Conservation (phyloP, 2,888 invertebrate genomes). For the Cephus rjabovi region DNA sequence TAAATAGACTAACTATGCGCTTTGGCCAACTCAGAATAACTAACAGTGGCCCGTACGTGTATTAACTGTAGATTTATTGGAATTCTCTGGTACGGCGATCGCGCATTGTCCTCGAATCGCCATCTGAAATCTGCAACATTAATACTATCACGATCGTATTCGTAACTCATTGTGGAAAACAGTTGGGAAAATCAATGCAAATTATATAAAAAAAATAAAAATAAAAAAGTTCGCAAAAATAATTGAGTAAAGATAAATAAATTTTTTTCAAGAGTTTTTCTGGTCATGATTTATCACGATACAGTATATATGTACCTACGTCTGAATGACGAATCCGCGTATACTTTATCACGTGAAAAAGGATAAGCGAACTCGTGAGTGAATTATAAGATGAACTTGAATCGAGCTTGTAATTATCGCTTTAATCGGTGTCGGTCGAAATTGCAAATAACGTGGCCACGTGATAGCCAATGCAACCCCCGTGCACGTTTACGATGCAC, state of each 20-base stretch:
- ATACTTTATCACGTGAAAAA: background rate
- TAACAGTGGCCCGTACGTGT: constrained; percentile 45
- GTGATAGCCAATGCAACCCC: background rate
- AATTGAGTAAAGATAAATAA: background rate
- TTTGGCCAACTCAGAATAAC: constrained; percentile 58
- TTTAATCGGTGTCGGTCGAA: constrained; percentile 40
- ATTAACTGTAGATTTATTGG: constrained; percentile 63
- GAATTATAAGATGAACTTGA: constrained; percentile 59
- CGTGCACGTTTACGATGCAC: background rate
- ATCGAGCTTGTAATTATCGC: constrained; percentile 62
- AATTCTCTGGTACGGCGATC: constrained; percentile 58
- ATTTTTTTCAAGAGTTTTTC: background rate
- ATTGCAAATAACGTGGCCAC: background rate
- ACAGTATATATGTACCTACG: no score
- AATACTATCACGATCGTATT: background rate
- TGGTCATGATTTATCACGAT: no score
- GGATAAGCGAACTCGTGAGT: constrained; percentile 24
- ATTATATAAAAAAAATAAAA: no score
- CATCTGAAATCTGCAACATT: constrained; percentile 24
- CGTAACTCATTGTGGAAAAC: background rate
- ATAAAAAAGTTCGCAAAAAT: background rate
- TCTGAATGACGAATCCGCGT: background rate
- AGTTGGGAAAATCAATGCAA: background rate
- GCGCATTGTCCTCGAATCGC: constrained; percentile 55
- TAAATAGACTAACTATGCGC: constrained; percentile 50